Percentiles rank a stretch among this genome's conserved stretches.
Evolutionary conservation across 2,888 invertebrate genomes (phyloP).

Genomic region (Brenthis daphne): DNA sequence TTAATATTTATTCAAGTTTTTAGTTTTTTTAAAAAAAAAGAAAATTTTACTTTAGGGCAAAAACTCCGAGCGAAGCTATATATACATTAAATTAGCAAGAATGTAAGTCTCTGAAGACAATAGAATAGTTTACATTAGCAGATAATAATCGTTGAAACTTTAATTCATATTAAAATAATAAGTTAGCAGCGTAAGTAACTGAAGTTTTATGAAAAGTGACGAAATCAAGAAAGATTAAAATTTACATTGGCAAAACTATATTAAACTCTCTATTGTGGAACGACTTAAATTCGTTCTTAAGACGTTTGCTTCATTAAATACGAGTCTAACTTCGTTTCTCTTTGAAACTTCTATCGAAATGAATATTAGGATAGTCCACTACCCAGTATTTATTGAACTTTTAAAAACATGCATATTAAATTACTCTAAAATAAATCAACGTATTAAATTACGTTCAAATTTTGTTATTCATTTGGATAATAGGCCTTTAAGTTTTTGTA

Average conservation of each 20-base stretch:
- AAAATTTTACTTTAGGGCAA: no score
- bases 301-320: slow-evolving; percentile 33
- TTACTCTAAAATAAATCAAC: neutral
- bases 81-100: no score
- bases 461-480: no score
- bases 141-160: neutral
- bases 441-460: neutral
- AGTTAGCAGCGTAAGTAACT: neutral
- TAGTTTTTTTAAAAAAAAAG: no score
- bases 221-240: slow-evolving; percentile 1
- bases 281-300: slow-evolving; percentile 29
- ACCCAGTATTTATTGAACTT: neutral
- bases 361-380: slow-evolving; percentile 3
- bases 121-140: neutral
- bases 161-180: neutral
- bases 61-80: no score
- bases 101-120: neutral
- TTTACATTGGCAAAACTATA: slow-evolving; percentile 22
- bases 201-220: neutral
- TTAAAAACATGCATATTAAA: neutral
- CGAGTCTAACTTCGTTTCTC: slow-evolving; percentile 31
- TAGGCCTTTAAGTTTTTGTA: no score
- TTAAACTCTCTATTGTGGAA: slow-evolving; percentile 25
- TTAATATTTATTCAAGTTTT: no score
- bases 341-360: slow-evolving; percentile 29